Percentiles rank a stretch among this genome's conserved stretches.
Conservation (phyloP, 1,140 invertebrate genomes). For the Pachypeltis micranthus region DNA sequence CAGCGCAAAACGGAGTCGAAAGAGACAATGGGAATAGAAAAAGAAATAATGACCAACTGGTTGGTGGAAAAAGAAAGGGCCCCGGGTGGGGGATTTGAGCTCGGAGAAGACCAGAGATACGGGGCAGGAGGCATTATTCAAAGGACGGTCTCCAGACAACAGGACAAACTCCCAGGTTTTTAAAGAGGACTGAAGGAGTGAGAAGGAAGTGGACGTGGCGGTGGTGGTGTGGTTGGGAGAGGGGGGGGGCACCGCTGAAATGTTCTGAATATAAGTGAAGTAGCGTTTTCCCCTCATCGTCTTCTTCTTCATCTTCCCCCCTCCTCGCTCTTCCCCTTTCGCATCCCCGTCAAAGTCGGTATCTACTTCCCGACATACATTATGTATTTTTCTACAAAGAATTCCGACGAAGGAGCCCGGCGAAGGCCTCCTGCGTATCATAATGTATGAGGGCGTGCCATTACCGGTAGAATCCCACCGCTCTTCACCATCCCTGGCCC, state of each 20-base stretch:
- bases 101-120: too few species aligned
- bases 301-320: not conserved
- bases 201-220: not conserved
- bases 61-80: not conserved
- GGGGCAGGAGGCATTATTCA: not conserved
- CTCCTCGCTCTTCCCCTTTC: too few species aligned
- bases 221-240: too few species aligned
- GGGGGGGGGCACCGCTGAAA: too few species aligned
- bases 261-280: not conserved
- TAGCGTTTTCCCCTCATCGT: too few species aligned
- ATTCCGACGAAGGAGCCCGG: not conserved
- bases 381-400: not conserved
- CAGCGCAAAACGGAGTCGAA: too few species aligned
- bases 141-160: too few species aligned
- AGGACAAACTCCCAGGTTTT: not conserved
- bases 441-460: not conserved
- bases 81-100: not conserved
- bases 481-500: not conserved
- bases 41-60: not conserved
- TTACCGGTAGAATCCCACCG: not conserved
- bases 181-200: not conserved
- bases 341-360: not conserved
- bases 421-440: not conserved
- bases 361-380: not conserved
- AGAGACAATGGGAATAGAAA: not conserved